Evolutionary conservation across 2,113 vertebrate genomes (phyloP).

Genomic region (Marcusenius ussheri): DNA sequence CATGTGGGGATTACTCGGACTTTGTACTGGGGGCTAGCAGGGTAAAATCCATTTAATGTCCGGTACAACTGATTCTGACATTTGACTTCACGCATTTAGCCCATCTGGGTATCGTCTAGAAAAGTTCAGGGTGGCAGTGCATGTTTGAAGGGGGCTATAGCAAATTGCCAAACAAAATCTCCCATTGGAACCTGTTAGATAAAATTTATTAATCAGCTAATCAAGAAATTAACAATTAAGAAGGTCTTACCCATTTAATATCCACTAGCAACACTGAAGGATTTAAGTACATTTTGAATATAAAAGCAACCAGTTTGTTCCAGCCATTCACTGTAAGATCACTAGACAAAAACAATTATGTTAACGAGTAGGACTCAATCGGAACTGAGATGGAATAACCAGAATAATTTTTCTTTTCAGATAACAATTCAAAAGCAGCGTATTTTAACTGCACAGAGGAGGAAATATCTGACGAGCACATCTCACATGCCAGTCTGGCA

Average conservation of each 20-base stretch:
- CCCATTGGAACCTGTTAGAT: background rate
- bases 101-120: background rate
- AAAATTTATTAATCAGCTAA: background rate
- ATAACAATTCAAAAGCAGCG: background rate
- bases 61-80: background rate
- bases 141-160: background rate
- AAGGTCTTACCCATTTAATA: background rate
- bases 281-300: background rate
- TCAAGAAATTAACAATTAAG: background rate
- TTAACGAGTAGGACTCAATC: background rate
- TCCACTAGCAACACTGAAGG: background rate
- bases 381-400: background rate
- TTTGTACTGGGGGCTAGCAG: background rate
- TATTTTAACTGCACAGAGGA: background rate
- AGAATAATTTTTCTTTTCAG: background rate
- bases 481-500: background rate
- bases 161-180: background rate
- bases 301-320: background rate
- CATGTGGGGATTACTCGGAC: background rate
- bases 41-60: background rate
- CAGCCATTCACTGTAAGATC: background rate
- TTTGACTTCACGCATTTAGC: background rate
- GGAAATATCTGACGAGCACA: background rate
- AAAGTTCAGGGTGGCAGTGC: background rate
- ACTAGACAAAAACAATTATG: background rate